A percentile compares a stretch with the other conserved stretches of the same genome.
Conservation (phyloP, 2,113 vertebrate genomes). For the Danionella cerebrum region DNA sequence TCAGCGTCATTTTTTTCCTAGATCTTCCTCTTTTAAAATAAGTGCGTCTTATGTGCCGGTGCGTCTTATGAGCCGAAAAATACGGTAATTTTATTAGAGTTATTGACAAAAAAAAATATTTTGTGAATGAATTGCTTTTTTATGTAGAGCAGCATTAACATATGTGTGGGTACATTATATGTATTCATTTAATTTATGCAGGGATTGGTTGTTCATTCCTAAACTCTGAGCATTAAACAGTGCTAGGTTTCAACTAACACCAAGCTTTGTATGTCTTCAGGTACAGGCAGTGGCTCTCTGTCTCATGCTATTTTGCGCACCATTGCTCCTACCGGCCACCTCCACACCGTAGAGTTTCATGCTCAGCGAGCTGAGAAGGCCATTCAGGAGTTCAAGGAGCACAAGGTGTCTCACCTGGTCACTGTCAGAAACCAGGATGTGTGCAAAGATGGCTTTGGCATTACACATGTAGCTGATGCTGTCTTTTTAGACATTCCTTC, state of each 20-base stretch:
- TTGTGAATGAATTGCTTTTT: no score
- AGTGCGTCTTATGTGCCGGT: no score
- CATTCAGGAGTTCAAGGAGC: conserved; percentile 81
- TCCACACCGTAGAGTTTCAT: conserved; percentile 96
- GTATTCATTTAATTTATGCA: no score
- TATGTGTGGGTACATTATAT: no score
- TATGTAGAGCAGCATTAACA: no score
- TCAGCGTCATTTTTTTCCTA: no score
- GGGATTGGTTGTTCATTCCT: no score
- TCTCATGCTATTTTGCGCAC: conserved; percentile 90
- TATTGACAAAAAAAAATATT: no score
- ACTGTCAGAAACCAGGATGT: conserved; percentile 91
- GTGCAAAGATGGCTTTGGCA: conserved; percentile 87
- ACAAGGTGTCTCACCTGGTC: conserved; percentile 81
- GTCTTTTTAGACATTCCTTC: conserved; percentile 95
- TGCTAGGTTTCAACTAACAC: conserved; percentile 1
- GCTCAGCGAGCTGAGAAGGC: conserved; percentile 85
- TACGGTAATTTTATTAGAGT: no score
- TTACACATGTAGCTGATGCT: conserved; percentile 76
- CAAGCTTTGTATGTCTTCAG: conserved; percentile 51
- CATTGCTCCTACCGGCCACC: conserved; percentile 85
- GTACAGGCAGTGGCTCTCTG: conserved; percentile 91
- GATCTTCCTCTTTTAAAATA: no score
- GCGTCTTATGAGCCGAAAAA: no score
- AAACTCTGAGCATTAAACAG: background rate